Percentiles rank a stretch among this genome's conserved stretches.
Evolutionary conservation across 2,888 invertebrate genomes (phyloP).

Genomic region (Rotaria macrura): DNA sequence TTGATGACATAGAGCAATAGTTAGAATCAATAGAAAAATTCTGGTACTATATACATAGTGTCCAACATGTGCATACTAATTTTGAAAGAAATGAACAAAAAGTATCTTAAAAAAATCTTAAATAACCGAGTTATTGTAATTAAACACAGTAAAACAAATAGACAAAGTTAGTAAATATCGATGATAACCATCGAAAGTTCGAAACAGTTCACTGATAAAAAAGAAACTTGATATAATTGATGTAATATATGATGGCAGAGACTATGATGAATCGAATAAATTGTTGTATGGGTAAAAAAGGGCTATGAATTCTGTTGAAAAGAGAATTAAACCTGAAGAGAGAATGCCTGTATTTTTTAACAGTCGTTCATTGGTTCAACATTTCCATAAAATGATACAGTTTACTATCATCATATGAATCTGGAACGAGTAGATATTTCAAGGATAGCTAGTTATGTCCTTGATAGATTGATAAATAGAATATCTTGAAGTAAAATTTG

Average conservation of each 20-base stretch:
- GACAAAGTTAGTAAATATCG: no score
- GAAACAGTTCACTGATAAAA: no score
- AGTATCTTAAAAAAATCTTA: no score
- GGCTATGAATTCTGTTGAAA: constrained; percentile 41
- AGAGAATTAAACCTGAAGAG: constrained; percentile 40
- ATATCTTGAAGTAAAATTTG: not conserved
- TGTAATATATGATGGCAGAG: constrained; percentile 40
- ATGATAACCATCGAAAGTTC: no score
- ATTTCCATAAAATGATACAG: no score
- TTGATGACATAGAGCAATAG: constrained; percentile 50
- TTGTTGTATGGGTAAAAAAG: constrained; percentile 53
- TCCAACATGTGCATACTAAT: no score
- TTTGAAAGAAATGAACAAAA: no score
- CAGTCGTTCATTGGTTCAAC: no score
- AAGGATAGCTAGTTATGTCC: not conserved
- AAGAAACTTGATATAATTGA: no score
- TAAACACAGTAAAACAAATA: no score
- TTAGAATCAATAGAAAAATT: not conserved
- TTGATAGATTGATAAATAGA: not conserved
- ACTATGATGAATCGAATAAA: constrained; percentile 53
- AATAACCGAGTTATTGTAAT: no score
- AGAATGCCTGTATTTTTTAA: no score
- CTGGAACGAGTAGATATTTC: constrained; percentile 40
- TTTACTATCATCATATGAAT: constrained; percentile 43
- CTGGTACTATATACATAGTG: not conserved